Evolutionary conservation across 2,113 vertebrate species (phyloP).

Genomic region (Tichodroma muraria): DNA sequence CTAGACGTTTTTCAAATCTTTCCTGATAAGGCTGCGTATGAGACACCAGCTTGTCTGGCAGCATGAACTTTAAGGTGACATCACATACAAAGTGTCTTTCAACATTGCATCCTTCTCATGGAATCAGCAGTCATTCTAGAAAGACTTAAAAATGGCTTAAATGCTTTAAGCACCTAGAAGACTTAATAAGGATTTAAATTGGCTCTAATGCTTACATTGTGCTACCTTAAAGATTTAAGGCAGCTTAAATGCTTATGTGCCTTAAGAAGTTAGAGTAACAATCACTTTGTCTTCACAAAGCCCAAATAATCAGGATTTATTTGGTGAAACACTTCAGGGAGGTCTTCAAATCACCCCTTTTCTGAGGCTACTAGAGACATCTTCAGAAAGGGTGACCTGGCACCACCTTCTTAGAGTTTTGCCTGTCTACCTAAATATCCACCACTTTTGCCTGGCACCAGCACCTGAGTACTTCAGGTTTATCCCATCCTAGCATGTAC

Average conservation of each 20-base stretch:
- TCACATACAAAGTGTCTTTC: background rate
- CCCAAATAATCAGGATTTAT: constrained; percentile 36
- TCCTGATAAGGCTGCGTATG: background rate
- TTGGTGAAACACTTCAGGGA: background rate
- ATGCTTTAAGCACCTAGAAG: constrained; percentile 28
- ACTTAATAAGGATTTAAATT: constrained; percentile 48
- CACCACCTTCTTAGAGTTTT: background rate
- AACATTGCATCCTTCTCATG: background rate
- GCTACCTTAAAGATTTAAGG: constrained; percentile 50
- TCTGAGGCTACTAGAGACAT: background rate
- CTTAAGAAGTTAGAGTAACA: constrained; percentile 50
- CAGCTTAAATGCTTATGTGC: constrained; percentile 51
- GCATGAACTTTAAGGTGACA: background rate
- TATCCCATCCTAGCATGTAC: background rate
- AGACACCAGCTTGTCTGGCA: background rate
- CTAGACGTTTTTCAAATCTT: background rate
- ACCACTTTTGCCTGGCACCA: background rate
- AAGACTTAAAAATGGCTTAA: constrained; percentile 43
- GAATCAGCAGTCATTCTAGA: constrained; percentile 14
- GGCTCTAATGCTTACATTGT: constrained; percentile 41
- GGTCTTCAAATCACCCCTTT: background rate
- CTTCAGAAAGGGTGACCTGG: background rate
- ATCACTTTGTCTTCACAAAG: constrained; percentile 39
- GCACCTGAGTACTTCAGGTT: background rate
- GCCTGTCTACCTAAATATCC: background rate